Conservation (phyloP, 2,888 invertebrate genomes). For the Congeria kusceri region DNA sequence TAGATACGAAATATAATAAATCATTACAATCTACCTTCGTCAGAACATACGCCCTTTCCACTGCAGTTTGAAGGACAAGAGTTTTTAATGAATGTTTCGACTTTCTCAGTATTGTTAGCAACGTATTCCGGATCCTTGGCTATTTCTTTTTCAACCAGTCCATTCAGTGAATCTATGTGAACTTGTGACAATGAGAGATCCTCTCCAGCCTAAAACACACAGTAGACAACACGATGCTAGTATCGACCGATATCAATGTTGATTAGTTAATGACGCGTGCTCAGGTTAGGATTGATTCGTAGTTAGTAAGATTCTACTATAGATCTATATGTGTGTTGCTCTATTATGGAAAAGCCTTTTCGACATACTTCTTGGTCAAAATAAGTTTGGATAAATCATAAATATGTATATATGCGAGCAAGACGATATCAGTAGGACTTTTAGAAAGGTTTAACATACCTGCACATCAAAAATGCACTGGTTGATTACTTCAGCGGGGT, state of each 20-base stretch:
- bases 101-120: constrained; percentile 16
- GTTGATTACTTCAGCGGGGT: constrained; percentile 1
- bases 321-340: too few relatives aligned
- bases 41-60: constrained; percentile 12
- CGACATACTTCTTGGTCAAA: too few relatives aligned
- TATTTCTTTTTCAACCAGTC: constrained; percentile 9
- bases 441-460: constrained; percentile 2
- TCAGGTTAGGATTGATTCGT: too few relatives aligned
- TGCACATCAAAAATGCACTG: constrained; percentile 11
- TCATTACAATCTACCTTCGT: not conserved
- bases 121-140: constrained; percentile 21
- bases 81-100: constrained; percentile 19
- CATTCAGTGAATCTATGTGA: constrained; percentile 20
- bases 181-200: not conserved
- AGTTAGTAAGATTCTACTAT: too few relatives aligned
- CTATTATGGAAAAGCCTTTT: too few relatives aligned
- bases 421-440: too few relatives aligned
- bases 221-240: too few relatives aligned
- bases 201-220: not conserved
- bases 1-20: too few relatives aligned
- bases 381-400: too few relatives aligned
- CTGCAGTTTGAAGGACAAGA: constrained; percentile 32
- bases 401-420: too few relatives aligned
- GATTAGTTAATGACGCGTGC: too few relatives aligned
- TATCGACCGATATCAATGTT: too few relatives aligned